Conservation (phyloP, 2,113 vertebrate genomes). For the Solea solea region DNA sequence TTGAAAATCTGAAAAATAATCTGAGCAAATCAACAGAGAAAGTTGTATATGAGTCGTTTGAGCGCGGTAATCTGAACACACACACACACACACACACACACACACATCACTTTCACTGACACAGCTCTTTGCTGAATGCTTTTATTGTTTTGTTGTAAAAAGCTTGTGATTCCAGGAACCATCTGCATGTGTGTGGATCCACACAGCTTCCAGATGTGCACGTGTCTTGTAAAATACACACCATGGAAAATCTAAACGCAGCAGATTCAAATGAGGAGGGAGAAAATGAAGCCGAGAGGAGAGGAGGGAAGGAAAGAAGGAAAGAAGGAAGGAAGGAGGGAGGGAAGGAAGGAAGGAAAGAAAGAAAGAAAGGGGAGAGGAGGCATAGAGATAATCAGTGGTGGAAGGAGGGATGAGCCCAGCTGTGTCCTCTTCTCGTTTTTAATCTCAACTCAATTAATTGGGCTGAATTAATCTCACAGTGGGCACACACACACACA, state of each 20-base stretch:
- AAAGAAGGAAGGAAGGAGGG: neutral
- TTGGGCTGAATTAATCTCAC: slow-evolving; percentile 72
- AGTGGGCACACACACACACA: slow-evolving; percentile 54
- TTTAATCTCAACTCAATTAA: slow-evolving; percentile 73
- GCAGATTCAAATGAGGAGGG: slow-evolving; percentile 7
- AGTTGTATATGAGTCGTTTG: no score
- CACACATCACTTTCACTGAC: slow-evolving; percentile 1
- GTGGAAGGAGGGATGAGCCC: slow-evolving; percentile 50
- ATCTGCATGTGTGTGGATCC: slow-evolving; percentile 14
- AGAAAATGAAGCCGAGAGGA: slow-evolving; percentile 4
- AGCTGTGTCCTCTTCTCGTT: slow-evolving; percentile 67
- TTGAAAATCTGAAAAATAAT: no score
- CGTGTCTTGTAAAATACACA: slow-evolving; percentile 10
- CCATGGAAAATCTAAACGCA: neutral
- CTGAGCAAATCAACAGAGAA: no score
- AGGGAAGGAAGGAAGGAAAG: neutral
- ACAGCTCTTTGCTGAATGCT: neutral
- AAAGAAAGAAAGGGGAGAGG: neutral
- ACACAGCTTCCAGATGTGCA: neutral
- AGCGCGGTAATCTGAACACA: neutral
- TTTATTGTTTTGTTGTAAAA: neutral
- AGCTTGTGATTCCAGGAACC: neutral
- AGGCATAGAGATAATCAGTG: slow-evolving; percentile 5
- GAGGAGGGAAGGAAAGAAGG: neutral
- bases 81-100: no score